phyloP scores from a whole-genome alignment of 2,113 vertebrate species.

The Neotragus moschatus region DNA sequence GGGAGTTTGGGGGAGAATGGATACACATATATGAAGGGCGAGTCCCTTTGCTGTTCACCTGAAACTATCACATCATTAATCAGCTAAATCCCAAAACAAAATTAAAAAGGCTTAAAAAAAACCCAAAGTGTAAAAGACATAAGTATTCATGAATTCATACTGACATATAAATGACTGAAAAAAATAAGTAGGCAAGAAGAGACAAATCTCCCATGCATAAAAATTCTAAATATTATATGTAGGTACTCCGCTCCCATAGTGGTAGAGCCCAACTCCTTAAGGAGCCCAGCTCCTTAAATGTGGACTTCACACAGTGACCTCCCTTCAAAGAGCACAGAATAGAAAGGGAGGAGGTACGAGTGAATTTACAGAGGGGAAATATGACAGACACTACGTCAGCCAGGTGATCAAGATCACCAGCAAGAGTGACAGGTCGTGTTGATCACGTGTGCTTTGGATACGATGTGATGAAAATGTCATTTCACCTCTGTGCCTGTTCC shows the following conservation, averaged over 20 bases:
- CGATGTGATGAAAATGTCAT: neutral
- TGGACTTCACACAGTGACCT: neutral
- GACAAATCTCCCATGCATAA: neutral
- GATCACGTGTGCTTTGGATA: neutral
- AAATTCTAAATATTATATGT: neutral
- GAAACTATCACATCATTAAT: neutral
- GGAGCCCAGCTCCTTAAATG: neutral
- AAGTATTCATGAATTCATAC: neutral
- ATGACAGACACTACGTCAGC: neutral
- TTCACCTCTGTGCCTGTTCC: neutral
- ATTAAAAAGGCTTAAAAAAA: neutral
- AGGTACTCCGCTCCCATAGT: neutral
- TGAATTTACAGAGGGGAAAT: neutral
- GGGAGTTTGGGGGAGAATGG: neutral
- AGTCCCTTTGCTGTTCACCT: neutral
- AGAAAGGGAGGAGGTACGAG: neutral
- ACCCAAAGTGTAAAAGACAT: neutral
- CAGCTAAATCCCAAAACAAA: neutral
- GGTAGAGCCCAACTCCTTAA: too few species aligned
- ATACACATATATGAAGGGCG: neutral
- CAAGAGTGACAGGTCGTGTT: neutral
- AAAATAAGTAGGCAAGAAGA: neutral
- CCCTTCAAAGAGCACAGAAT: neutral
- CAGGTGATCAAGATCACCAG: too few species aligned
- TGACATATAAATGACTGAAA: neutral